Base-by-base conservation (phyloP, 2,113 vertebrate species). In the Corythoichthys haematopterus region DNA sequence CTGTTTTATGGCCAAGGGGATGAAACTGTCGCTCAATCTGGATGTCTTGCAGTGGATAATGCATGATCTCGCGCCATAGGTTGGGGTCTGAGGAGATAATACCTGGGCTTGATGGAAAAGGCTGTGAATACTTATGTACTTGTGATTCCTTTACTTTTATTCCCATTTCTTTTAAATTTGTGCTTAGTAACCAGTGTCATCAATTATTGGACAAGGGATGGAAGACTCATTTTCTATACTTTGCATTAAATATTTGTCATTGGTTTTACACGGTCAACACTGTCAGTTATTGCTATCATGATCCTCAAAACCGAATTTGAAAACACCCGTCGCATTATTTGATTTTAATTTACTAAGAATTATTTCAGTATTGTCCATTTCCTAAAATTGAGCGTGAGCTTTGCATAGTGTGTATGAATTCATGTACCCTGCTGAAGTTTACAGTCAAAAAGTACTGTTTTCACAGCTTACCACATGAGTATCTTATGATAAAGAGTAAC, bases 401-500 rank as follows among this genome's bases (percentile, higher is more conserved):
- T 57, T 36, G 33, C 33, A 36, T 11, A 14, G 13, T 53, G 3
- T 57, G 43, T 38, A n/a, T 9, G 3, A 12, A 33, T 43, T 4
- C 14, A 15, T 61, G 55, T 15, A 40, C 37, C 36, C 33, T 11
- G n/a, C 28, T 69, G 76, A 28, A 28, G 80, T 83, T 85, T 80
- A 80, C 63, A 80, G 74, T 71, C 71, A 83, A 82, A 82, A 82
- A 85, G 3, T 35, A 35, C 47, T 78, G 68, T 81, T 80, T 78
- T 68, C 65, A 80, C 76, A 16, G 35, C 71, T 69, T 79, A 78
- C 79, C 83, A 38, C 47, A 45, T 33, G 0, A 75, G 52, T 62
- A 47, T 46, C 71, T 62, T 65, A 15, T 61, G 56, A 53, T 33
- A 28, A 51, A 69, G 37, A 43, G 1, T 35, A 28, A 28, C 20